Evolutionary conservation across 2,113 vertebrate species (phyloP), one percentile per base, ranked within the genome.

Genomic region (Platichthys flesus): DNA sequence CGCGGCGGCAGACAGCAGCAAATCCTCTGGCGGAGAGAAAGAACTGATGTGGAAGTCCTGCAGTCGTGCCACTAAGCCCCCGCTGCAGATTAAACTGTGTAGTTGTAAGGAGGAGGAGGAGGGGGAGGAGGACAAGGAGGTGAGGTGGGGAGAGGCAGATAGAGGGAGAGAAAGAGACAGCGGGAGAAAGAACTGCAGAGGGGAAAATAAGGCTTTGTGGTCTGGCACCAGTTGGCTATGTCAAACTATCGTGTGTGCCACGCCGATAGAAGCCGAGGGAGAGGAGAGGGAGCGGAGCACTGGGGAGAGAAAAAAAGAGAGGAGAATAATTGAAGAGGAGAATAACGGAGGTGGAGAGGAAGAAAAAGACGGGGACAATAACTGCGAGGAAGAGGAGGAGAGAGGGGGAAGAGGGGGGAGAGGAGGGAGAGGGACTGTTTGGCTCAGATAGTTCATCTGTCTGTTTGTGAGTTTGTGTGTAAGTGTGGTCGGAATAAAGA

Each of bases 1-100:
- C 62, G 51, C 37, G 54, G 65, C 66, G 69, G 62, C 55, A 63
- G 85, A 83, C 81, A 82, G 75, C 74, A 62, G 67, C 82, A 86
- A 83, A 92, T 88, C 85, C 82, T 81, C 84, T 73, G 84, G 81
- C 71, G 63, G 72, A 31, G 76, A 75, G 76, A 77, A 76, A 87
- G 49, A 84, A 86, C 84, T 85, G 85, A 91, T 85, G 85, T 91
- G 88, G 88, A 91, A 90, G 89, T 90, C 81, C 87, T 92, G 85
- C 88, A 87, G 80, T 78, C 65, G 52, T 83, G 81, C 88, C 68
- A 74, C 86, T 92, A 90, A 92, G 82, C 85, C 82, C 78, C 80
- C n/a, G 68, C 79, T 86, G 85, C 81, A 92, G 88, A 90, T 90
- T 92, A 91, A 90, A 91, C 85, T 79, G 68, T 72, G 77, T 61